These are phyloP conservation scores for Piliocolobus tephrosceles DNA, from an alignment of 2,113 vertebrate genomes.

Conservation along the genomic window DNA sequence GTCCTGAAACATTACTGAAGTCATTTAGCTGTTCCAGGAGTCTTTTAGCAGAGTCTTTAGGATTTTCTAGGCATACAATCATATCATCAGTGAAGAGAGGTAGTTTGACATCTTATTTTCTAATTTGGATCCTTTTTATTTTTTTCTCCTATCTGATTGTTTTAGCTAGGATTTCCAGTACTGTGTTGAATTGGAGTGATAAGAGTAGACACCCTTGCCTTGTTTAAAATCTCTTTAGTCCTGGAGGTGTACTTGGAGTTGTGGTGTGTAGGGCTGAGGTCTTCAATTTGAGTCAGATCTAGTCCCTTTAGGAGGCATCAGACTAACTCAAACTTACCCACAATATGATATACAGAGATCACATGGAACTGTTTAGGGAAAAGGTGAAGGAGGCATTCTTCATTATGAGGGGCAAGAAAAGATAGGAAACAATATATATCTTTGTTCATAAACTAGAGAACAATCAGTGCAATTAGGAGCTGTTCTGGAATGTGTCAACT, in stretches of 20 bases:
- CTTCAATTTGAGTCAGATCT: neutral
- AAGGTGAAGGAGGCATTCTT: neutral
- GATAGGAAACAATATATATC: neutral
- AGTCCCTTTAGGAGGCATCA: neutral
- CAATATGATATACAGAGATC: neutral
- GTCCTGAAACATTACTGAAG: no score
- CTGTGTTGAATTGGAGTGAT: no score
- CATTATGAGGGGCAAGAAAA: neutral
- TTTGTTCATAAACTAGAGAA: neutral
- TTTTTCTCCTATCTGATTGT: no score
- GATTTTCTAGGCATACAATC: no score
- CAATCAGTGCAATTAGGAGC: neutral
- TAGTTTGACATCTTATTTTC: no score
- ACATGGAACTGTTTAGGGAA: neutral
- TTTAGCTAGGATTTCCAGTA: no score
- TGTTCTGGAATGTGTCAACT: neutral
- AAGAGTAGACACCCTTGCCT: no score
- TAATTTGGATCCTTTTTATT: no score
- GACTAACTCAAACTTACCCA: neutral
- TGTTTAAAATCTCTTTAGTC: neutral
- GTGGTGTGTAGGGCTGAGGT: neutral
- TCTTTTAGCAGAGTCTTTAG: no score
- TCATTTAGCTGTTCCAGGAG: no score
- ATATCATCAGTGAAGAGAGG: no score
- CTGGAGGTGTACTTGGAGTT: neutral